phyloP scores from a whole-genome alignment of 2,888 invertebrate genomes.

The Philopedon plagiatum region DNA sequence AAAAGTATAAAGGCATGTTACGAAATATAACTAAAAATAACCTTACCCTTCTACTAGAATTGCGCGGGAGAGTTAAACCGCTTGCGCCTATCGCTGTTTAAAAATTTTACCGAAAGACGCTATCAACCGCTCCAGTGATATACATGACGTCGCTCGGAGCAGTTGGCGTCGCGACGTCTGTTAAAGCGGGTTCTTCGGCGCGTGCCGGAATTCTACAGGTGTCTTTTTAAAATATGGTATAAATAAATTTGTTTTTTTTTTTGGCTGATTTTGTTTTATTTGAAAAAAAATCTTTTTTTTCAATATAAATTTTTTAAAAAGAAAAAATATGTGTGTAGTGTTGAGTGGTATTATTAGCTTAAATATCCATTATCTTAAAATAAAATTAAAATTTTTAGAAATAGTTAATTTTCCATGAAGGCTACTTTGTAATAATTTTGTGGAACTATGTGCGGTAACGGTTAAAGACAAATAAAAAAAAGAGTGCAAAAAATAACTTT shows the following conservation, averaged over 20 bases:
- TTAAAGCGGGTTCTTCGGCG: constrained; percentile 2
- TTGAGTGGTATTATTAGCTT: too few relatives aligned
- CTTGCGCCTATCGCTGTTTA: constrained; percentile 25
- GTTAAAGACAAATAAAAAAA: not conserved
- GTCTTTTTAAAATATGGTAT: constrained; percentile 11
- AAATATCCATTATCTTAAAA: too few relatives aligned
- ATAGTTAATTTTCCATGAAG: too few relatives aligned
- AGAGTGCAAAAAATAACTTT: not conserved
- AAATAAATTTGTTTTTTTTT: not conserved
- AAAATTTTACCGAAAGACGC: constrained; percentile 36
- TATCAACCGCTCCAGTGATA: constrained; percentile 53
- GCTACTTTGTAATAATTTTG: not conserved
- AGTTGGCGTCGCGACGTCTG: constrained; percentile 25
- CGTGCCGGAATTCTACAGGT: constrained; percentile 37
- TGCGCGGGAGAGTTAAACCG: constrained; percentile 21
- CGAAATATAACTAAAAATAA: not conserved
- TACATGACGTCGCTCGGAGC: constrained; percentile 52
- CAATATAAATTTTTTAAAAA: too few relatives aligned
- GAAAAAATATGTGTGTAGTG: too few relatives aligned
- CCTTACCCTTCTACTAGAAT: not conserved
- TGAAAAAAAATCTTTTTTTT: too few relatives aligned
- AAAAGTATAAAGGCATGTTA: too few relatives aligned
- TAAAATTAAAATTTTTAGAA: too few relatives aligned
- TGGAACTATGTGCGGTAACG: not conserved
- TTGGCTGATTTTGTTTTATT: not conserved